Percentiles rank a stretch among this genome's conserved stretches.
Evolutionary conservation across 1,140 invertebrate species (phyloP).

Genomic region (Pristionchus pacificus): DNA sequence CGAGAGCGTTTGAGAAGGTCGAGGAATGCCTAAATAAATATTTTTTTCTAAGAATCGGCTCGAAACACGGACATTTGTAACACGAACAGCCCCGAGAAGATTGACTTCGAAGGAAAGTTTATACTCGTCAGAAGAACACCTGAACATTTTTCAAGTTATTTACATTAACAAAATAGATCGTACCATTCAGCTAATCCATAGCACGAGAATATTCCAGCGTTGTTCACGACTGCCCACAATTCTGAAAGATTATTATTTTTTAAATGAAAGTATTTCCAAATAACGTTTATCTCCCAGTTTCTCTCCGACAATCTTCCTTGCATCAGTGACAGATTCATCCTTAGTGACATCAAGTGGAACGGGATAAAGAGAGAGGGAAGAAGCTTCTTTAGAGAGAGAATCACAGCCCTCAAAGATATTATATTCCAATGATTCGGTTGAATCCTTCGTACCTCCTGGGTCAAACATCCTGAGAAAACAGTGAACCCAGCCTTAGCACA

Average conservation of each 20-base stretch:
- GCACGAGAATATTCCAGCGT: constrained; percentile 46
- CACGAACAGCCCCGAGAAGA: constrained; percentile 39
- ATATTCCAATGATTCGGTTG: neutral
- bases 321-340: constrained; percentile 36
- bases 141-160: neutral
- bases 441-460: constrained; percentile 31
- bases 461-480: constrained; percentile 39
- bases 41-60: constrained; percentile 11
- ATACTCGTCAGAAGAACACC: constrained; percentile 31
- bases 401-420: constrained; percentile 14
- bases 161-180: neutral
- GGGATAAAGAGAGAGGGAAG: constrained; percentile 7
- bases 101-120: constrained; percentile 41
- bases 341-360: constrained; percentile 36
- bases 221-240: constrained; percentile 43
- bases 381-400: constrained; percentile 19
- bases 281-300: constrained; percentile 19
- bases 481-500: constrained; percentile 34
- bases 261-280: constrained; percentile 3
- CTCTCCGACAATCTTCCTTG: constrained; percentile 24
- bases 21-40: constrained; percentile 39
- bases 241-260: constrained; percentile 28
- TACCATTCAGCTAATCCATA: constrained; percentile 51
- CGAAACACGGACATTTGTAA: constrained; percentile 28
- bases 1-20: constrained; percentile 42